These are phyloP conservation scores for Drosophila kohkoa DNA, from an alignment of 1,140 invertebrate species.

Conservation along the genomic window DNA sequence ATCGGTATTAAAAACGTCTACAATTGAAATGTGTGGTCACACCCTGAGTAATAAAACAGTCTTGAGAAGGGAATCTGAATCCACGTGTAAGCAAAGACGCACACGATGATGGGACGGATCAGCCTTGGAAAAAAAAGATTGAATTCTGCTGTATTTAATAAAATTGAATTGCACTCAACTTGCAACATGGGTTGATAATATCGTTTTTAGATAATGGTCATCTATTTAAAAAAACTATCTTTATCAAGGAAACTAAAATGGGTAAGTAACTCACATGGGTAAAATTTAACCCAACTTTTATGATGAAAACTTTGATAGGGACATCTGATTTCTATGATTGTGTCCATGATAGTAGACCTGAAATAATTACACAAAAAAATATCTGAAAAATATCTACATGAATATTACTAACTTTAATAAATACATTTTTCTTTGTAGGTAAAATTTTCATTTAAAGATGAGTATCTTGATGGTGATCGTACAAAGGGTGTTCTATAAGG, in stretches of 20 bases:
- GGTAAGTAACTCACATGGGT: conserved; percentile 1
- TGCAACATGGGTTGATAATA: not conserved
- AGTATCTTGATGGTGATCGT: no score
- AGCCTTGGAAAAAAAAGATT: not conserved
- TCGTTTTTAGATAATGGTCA: not conserved
- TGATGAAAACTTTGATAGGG: conserved; percentile 60
- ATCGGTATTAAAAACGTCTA: no score
- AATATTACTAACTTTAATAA: not conserved
- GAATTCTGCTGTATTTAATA: not conserved
- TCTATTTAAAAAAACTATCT: not conserved
- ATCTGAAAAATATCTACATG: not conserved
- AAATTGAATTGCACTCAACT: not conserved
- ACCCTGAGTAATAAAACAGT: no score
- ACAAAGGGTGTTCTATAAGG: no score
- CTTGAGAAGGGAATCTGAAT: not conserved
- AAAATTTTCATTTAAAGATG: no score
- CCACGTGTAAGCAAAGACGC: conserved; percentile 7
- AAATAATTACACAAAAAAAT: not conserved
- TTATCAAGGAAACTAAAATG: not conserved
- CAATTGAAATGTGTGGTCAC: no score
- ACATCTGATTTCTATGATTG: conserved; percentile 54
- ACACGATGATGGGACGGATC: not conserved
- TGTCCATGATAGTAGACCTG: conserved; percentile 8
- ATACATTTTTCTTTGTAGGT: no score
- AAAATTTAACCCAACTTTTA: not conserved